These are phyloP conservation scores for Hypothenemus hampei DNA, from an alignment of 1,140 invertebrate genomes.

Conservation along the genomic window DNA sequence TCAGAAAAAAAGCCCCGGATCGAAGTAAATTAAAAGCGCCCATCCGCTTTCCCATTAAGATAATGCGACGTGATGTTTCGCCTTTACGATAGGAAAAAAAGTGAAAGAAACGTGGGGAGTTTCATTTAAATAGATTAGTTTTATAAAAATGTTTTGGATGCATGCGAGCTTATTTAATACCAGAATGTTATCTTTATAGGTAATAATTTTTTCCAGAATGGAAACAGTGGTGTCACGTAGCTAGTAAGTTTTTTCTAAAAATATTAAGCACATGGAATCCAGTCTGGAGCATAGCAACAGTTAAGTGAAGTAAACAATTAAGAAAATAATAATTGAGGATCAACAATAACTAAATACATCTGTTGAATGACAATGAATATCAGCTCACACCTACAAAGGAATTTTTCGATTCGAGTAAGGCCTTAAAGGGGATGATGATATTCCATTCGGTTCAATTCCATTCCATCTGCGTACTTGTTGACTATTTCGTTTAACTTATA, in stretches of 20 bases:
- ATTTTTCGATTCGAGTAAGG: too few relatives aligned
- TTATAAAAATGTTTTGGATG: constrained; percentile 24
- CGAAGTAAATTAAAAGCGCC: constrained; percentile 19
- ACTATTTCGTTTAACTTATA: constrained; percentile 13
- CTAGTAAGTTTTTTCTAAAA: too few relatives aligned
- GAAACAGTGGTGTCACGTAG: neutral
- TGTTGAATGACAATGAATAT: too few relatives aligned
- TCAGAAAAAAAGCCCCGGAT: constrained; percentile 14
- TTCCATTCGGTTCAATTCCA: too few relatives aligned
- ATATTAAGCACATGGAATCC: too few relatives aligned
- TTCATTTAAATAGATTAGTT: constrained; percentile 26
- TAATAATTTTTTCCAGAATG: neutral
- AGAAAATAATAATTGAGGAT: too few relatives aligned
- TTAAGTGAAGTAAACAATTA: too few relatives aligned
- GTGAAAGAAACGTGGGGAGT: constrained; percentile 13
- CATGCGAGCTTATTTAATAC: constrained; percentile 19
- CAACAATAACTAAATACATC: too few relatives aligned
- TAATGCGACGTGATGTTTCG: constrained; percentile 18
- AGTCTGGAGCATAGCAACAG: too few relatives aligned
- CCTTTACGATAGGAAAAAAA: constrained; percentile 4
- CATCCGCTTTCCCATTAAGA: constrained; percentile 21
- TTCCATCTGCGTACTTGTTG: too few relatives aligned
- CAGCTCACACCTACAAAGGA: too few relatives aligned
- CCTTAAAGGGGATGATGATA: too few relatives aligned
- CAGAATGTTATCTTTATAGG: constrained; percentile 12